Conservation (phyloP, 2,113 vertebrate genomes). For the Siniperca chuatsi region DNA sequence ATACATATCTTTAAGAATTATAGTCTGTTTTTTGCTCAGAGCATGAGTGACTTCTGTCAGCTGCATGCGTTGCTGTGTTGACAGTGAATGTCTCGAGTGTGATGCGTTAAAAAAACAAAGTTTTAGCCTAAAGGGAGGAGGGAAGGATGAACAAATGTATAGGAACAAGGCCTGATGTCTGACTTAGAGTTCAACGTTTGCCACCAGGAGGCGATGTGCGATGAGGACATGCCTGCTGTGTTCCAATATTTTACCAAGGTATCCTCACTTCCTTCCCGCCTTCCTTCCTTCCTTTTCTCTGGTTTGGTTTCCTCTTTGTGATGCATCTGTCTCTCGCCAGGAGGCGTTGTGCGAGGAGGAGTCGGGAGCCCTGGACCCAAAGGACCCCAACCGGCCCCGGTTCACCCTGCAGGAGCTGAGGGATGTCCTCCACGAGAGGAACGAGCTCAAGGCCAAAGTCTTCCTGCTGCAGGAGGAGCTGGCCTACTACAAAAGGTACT, state of each 20-base stretch:
- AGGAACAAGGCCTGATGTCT: slow-evolving; percentile 56
- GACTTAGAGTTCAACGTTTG: slow-evolving; percentile 65
- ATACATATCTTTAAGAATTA: not conserved
- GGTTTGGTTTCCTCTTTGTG: slow-evolving; percentile 26
- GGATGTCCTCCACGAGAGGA: slow-evolving; percentile 97
- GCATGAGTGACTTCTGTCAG: slow-evolving; percentile 31
- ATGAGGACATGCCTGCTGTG: slow-evolving; percentile 86
- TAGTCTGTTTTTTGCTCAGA: slow-evolving; percentile 13
- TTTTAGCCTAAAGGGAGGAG: slow-evolving; percentile 35
- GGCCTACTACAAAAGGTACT: slow-evolving; percentile 95
- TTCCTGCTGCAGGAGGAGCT: slow-evolving; percentile 98
- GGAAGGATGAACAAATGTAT: slow-evolving; percentile 37
- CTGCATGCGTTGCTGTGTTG: no score
- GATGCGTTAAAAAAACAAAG: slow-evolving; percentile 3
- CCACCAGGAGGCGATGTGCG: slow-evolving; percentile 86
- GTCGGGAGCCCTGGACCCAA: slow-evolving; percentile 85
- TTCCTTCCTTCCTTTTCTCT: not conserved
- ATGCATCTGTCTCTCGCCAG: slow-evolving; percentile 52
- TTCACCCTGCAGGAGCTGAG: slow-evolving; percentile 98
- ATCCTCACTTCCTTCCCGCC: slow-evolving; percentile 57
- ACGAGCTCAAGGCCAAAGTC: slow-evolving; percentile 97
- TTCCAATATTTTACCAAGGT: slow-evolving; percentile 84
- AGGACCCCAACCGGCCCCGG: slow-evolving; percentile 94
- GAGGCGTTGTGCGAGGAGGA: slow-evolving; percentile 88
- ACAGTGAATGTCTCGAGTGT: not conserved